Conservation (phyloP, 2,797 vertebrate species). For the Hydrophis major region DNA sequence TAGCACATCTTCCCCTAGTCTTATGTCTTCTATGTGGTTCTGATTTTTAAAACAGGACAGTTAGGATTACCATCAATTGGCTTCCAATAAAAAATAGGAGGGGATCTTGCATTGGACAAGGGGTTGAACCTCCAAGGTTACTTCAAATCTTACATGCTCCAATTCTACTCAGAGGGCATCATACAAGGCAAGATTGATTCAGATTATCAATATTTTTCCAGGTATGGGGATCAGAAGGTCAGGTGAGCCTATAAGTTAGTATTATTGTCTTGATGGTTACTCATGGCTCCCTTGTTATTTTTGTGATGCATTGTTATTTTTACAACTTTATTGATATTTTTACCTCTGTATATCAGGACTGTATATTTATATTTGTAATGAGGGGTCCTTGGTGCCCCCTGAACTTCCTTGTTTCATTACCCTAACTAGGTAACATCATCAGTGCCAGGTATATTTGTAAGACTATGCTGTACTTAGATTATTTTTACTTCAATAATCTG, state of each 20-base stretch:
- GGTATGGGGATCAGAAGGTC: neutral
- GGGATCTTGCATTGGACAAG: neutral
- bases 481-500: neutral
- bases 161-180: neutral
- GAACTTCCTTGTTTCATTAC: too few relatives aligned
- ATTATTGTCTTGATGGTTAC: neutral
- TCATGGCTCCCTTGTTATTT: neutral
- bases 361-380: neutral
- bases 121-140: neutral
- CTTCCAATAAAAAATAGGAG: neutral
- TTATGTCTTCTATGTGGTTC: neutral
- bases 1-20: neutral
- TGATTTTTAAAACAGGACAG: neutral
- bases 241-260: neutral
- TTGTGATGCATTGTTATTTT: neutral
- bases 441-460: neutral
- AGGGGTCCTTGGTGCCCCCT: too few relatives aligned
- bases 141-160: neutral
- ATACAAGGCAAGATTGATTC: neutral
- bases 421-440: too few relatives aligned
- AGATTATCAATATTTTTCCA: neutral
- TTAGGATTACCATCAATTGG: neutral
- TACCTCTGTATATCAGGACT: neutral
- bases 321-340: neutral
- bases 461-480: neutral